phyloP scores from a whole-genome alignment of 2,113 vertebrate genomes.

The Regulus satrapa region DNA sequence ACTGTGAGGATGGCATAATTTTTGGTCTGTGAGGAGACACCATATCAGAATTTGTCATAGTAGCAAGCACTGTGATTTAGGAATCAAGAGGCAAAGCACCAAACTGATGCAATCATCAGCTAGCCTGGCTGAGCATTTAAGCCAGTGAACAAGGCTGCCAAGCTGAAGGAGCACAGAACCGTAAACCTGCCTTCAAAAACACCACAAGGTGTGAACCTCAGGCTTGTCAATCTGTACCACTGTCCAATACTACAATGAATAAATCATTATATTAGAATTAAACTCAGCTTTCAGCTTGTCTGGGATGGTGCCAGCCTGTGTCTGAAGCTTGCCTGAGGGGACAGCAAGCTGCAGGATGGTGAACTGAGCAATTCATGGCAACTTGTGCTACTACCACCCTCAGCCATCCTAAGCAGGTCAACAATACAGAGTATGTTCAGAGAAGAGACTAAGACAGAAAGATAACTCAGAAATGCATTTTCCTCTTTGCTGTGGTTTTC shows the following conservation, averaged over 20 bases:
- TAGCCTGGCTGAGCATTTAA: background rate
- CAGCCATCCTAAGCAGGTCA: background rate
- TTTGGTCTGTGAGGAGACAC: background rate
- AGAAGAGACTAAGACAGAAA: background rate
- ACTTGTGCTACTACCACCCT: background rate
- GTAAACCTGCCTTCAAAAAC: background rate
- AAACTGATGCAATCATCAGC: background rate
- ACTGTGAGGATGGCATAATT: background rate
- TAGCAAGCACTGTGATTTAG: background rate
- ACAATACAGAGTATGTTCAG: background rate
- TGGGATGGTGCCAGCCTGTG: background rate
- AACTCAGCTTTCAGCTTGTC: background rate
- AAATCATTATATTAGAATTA: background rate
- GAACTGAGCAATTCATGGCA: background rate
- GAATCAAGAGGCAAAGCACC: background rate
- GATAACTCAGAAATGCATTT: background rate
- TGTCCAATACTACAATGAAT: background rate
- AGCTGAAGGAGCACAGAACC: background rate
- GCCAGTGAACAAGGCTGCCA: background rate
- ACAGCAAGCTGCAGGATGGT: background rate
- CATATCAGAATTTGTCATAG: background rate
- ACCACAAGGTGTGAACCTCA: background rate
- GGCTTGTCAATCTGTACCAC: background rate
- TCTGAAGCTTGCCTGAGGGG: background rate
- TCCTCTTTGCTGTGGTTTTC: background rate